These are phyloP conservation scores for Sipha flava DNA, from an alignment of 1,140 invertebrate genomes.

Conservation along the genomic window DNA sequence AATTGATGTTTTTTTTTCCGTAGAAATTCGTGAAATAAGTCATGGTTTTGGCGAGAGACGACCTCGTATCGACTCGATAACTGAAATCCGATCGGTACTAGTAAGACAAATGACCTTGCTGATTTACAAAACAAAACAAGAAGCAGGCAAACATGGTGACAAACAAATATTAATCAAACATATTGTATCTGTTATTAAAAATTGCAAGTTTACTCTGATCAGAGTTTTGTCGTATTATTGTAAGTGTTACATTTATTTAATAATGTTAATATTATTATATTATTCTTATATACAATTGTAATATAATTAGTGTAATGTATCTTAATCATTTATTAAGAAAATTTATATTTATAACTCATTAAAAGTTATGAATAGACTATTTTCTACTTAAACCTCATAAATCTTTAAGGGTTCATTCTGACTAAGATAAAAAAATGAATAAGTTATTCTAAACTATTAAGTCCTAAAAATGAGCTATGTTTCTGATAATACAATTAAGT, in stretches of 20 bases:
- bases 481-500: too few species aligned
- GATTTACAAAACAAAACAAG: neutral
- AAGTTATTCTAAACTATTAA: too few species aligned
- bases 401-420: too few species aligned
- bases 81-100: neutral
- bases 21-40: neutral
- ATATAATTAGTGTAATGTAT: neutral
- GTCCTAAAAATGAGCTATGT: too few species aligned
- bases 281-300: neutral
- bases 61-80: neutral
- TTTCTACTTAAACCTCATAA: too few species aligned
- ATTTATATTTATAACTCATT: too few species aligned
- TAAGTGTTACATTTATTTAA: conserved; percentile 59
- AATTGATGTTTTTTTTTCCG: neutral
- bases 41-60: neutral
- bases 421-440: too few species aligned
- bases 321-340: neutral
- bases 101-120: neutral
- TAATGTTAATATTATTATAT: neutral
- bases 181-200: neutral
- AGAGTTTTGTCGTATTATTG: neutral
- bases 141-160: neutral
- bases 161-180: neutral
- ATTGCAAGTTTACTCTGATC: neutral
- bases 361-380: too few species aligned